Conservation (phyloP, 2,113 vertebrate species). For the Taurulus bubalis region DNA sequence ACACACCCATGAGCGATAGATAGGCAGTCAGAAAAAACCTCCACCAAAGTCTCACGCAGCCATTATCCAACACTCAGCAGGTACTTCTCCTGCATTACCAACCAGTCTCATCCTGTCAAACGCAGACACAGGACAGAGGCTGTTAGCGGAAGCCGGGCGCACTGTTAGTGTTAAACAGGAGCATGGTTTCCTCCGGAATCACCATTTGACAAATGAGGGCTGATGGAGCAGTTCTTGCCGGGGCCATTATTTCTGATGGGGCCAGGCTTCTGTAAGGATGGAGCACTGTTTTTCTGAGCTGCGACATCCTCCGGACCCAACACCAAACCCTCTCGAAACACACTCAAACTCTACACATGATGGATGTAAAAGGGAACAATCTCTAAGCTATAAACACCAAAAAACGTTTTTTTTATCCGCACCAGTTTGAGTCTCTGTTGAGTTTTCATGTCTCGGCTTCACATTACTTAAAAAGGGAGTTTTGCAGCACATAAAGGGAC, state of each 20-base stretch:
- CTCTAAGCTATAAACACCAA: constrained; percentile 14
- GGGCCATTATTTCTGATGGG: constrained; percentile 66
- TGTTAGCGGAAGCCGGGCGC: constrained; percentile 53
- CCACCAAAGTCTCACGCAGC: constrained; percentile 32
- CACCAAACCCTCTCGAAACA: constrained; percentile 35
- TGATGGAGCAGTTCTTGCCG: constrained; percentile 62
- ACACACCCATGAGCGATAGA: constrained; percentile 21
- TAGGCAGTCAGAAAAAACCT: constrained; percentile 19
- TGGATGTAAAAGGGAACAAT: constrained; percentile 38
- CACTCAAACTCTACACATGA: constrained; percentile 51
- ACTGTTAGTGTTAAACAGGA: constrained; percentile 71
- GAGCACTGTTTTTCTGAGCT: constrained; percentile 53
- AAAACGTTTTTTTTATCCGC: constrained; percentile 1
- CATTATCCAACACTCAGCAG: constrained; percentile 65
- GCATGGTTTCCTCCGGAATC: constrained; percentile 63
- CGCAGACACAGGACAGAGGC: constrained; percentile 53
- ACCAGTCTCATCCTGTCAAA: constrained; percentile 45
- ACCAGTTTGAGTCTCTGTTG: neutral
- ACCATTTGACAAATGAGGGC: constrained; percentile 56
- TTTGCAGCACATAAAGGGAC: constrained; percentile 5
- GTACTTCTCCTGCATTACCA: constrained; percentile 63
- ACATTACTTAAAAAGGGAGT: constrained; percentile 4
- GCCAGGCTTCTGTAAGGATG: constrained; percentile 50
- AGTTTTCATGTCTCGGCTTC: constrained; percentile 11
- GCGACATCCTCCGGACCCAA: constrained; percentile 26